Evolutionary conservation across 2,113 vertebrate genomes (phyloP).

Genomic region (Xiphophorus couchianus): DNA sequence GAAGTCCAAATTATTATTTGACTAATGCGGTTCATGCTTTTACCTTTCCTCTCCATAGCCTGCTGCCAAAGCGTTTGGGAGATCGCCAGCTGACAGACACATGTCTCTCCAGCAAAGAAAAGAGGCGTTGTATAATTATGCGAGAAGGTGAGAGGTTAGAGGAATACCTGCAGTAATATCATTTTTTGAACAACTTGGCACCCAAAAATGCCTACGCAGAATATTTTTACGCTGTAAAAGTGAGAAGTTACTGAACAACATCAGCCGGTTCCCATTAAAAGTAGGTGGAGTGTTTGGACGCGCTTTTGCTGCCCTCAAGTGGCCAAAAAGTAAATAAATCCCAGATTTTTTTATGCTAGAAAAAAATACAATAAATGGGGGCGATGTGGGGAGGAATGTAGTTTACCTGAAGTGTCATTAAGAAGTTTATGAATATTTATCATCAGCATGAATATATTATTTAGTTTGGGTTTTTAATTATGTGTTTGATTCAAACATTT

Average conservation of each 20-base stretch:
- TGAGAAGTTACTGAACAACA: no score
- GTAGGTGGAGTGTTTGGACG: background rate
- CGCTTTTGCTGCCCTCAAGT: slow-evolving; percentile 1
- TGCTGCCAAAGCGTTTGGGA: slow-evolving; percentile 85
- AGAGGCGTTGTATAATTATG: slow-evolving; percentile 90
- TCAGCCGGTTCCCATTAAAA: no score
- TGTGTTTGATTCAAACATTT: no score
- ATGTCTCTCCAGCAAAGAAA: slow-evolving; percentile 96
- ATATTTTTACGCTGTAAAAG: no score
- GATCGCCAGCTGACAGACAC: slow-evolving; percentile 89
- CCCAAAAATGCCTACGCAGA: background rate
- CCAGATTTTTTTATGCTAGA: no score
- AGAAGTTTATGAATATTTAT: no score
- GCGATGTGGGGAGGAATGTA: background rate
- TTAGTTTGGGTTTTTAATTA: no score
- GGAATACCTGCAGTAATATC: background rate
- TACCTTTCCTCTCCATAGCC: slow-evolving; percentile 64
- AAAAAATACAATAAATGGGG: background rate
- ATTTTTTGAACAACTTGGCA: background rate
- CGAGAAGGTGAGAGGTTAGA: slow-evolving; percentile 86
- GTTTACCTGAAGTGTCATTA: background rate
- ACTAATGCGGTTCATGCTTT: background rate
- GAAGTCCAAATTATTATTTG: background rate
- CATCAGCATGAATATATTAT: no score
- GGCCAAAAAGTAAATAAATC: slow-evolving; percentile 3